These are phyloP conservation scores for Araneus ventricosus DNA, from an alignment of 1,140 invertebrate genomes.

Conservation along the genomic window DNA sequence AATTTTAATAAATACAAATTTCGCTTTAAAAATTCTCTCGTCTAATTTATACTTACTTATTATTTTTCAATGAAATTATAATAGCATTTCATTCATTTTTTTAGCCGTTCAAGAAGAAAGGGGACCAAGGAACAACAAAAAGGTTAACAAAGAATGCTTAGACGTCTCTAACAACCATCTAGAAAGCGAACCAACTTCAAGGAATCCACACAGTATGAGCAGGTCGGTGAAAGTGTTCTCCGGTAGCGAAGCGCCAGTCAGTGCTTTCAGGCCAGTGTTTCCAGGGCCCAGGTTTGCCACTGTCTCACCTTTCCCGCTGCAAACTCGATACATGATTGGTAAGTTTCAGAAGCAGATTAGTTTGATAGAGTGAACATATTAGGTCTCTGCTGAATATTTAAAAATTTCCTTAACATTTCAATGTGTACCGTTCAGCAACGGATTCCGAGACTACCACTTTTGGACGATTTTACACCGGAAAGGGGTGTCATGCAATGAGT, in stretches of 20 bases:
- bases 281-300: conserved; percentile 36
- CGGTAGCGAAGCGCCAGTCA: conserved; percentile 28
- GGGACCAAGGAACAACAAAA: conserved; percentile 85
- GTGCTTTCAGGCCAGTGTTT: conserved; percentile 68
- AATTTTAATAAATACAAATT: too few relatives aligned
- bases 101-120: conserved; percentile 89
- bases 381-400: too few relatives aligned
- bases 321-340: conserved; percentile 59
- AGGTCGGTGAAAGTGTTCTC: not conserved
- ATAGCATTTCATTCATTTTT: conserved; percentile 17
- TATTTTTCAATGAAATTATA: too few relatives aligned
- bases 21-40: too few relatives aligned
- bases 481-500: too few relatives aligned
- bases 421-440: too few relatives aligned
- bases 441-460: too few relatives aligned
- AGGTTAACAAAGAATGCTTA: conserved; percentile 66
- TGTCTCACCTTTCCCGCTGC: conserved; percentile 1
- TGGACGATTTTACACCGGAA: too few relatives aligned
- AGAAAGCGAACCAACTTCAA: not conserved
- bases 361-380: not conserved
- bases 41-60: too few relatives aligned
- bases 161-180: not conserved
- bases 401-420: not conserved
- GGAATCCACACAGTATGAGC: not conserved
- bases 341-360: not conserved